Conservation (phyloP, 2,888 invertebrate genomes). For the Agrotis ipsilon region DNA sequence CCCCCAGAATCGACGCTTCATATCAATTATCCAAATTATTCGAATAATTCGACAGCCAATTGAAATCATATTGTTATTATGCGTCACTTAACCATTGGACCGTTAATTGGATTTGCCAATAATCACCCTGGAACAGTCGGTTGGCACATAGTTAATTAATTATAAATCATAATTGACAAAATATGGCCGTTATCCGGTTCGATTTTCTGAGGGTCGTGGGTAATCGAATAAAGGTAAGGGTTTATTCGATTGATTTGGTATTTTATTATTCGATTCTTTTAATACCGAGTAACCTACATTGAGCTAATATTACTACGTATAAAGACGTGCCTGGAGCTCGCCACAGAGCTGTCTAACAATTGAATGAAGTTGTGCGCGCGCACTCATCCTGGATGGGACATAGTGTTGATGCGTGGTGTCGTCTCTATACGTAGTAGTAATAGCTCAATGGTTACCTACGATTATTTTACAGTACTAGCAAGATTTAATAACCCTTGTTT, state of each 20-base stretch:
- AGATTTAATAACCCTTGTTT: neutral
- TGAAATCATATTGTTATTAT: constrained; percentile 63
- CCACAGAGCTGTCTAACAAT: too few relatives aligned
- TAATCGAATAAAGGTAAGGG: constrained; percentile 7
- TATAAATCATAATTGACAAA: constrained; percentile 46
- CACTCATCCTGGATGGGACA: too few relatives aligned
- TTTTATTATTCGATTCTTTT: neutral
- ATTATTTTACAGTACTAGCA: too few relatives aligned
- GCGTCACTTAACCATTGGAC: constrained; percentile 57
- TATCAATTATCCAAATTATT: constrained; percentile 60
- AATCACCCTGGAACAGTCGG: constrained; percentile 54
- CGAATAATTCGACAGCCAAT: constrained; percentile 57
- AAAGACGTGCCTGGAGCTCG: too few relatives aligned
- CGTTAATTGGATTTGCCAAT: constrained; percentile 70
- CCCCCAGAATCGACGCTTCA: constrained; percentile 13
- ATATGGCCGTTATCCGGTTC: constrained; percentile 1
- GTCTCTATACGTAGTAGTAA: too few relatives aligned
- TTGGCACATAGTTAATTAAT: constrained; percentile 52
- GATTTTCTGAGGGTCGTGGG: constrained; percentile 11
- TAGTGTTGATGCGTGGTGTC: too few relatives aligned
- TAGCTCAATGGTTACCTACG: too few relatives aligned
- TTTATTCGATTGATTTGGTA: constrained; percentile 6
- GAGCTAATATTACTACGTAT: too few relatives aligned
- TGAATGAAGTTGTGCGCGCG: too few relatives aligned
- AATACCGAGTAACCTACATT: too few relatives aligned